phyloP scores from a whole-genome alignment of 2,888 invertebrate species.

The Sturmia bella region DNA sequence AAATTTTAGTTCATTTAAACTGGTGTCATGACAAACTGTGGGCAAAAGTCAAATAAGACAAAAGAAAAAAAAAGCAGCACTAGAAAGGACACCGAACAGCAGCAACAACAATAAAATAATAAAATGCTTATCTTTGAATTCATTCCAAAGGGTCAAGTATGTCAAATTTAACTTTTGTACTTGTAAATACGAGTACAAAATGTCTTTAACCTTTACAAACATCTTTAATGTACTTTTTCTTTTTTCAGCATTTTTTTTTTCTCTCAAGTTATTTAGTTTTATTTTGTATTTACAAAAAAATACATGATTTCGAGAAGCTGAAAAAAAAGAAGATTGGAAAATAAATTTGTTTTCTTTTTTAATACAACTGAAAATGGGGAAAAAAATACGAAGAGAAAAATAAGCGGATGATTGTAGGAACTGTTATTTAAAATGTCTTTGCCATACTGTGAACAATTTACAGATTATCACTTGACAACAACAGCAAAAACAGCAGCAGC shows the following conservation, averaged over 20 bases:
- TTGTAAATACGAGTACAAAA: slow-evolving; percentile 59
- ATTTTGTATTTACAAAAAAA: background rate
- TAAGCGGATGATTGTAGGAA: slow-evolving; percentile 25
- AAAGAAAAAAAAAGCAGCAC: background rate
- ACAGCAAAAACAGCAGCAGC: slow-evolving; percentile 24
- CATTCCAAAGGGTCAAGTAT: slow-evolving; percentile 64
- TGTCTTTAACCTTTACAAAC: slow-evolving; percentile 67
- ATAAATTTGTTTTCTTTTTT: slow-evolving; percentile 43
- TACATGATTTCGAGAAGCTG: slow-evolving; percentile 2
- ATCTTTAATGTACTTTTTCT: slow-evolving; percentile 42
- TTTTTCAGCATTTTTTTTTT: background rate
- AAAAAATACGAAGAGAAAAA: slow-evolving; percentile 1
- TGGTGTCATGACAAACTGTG: slow-evolving; percentile 50
- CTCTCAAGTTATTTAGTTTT: slow-evolving; percentile 20
- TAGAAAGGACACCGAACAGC: slow-evolving; percentile 37
- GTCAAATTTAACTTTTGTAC: slow-evolving; percentile 65
- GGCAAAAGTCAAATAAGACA: slow-evolving; percentile 27
- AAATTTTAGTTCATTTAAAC: slow-evolving; percentile 27
- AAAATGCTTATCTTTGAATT: slow-evolving; percentile 17
- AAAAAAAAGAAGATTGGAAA: slow-evolving; percentile 30
- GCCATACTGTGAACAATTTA: slow-evolving; percentile 70
- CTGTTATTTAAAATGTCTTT: slow-evolving; percentile 67
- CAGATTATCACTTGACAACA: slow-evolving; percentile 71
- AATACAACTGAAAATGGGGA: slow-evolving; percentile 7
- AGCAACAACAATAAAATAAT: background rate